Evolutionary conservation across 2,113 vertebrate species (phyloP).

Genomic region (Bettongia penicillata): DNA sequence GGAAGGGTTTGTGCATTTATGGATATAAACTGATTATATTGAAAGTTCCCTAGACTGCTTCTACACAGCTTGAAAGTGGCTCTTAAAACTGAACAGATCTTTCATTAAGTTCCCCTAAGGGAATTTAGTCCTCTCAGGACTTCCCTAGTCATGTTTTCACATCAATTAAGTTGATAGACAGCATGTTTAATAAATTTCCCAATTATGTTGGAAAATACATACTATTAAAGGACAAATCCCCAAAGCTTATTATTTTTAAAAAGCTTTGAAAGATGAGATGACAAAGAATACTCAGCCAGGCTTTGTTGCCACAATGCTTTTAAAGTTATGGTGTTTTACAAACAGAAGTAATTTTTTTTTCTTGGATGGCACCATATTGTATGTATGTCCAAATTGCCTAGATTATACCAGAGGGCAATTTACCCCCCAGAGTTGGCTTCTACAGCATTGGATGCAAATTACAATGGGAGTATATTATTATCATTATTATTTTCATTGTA

Average conservation of each 20-base stretch:
- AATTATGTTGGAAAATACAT: slow-evolving; percentile 68
- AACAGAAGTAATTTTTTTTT: not conserved
- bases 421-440: slow-evolving; percentile 21
- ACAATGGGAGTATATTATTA: slow-evolving; percentile 39
- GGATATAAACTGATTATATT: slow-evolving; percentile 11
- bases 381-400: slow-evolving; percentile 23
- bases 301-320: slow-evolving; percentile 48
- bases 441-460: slow-evolving; percentile 1
- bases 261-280: slow-evolving; percentile 65
- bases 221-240: slow-evolving; percentile 67
- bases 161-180: slow-evolving; percentile 76
- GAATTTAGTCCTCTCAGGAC: slow-evolving; percentile 44
- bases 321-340: slow-evolving; percentile 49
- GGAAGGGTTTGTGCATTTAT: slow-evolving; percentile 23
- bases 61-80: slow-evolving; percentile 6
- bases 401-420: slow-evolving; percentile 32
- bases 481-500: slow-evolving; percentile 32
- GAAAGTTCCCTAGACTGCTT: slow-evolving; percentile 37
- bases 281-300: slow-evolving; percentile 1
- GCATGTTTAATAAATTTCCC: slow-evolving; percentile 75
- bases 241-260: slow-evolving; percentile 54
- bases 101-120: slow-evolving; percentile 28
- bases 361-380: slow-evolving; percentile 1
- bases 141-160: slow-evolving; percentile 66
- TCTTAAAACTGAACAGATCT: slow-evolving; percentile 24